Evolutionary conservation across 2,797 vertebrate species (phyloP), one percentile per base, ranked within the genome.

Genomic region (Danio aesculapii): DNA sequence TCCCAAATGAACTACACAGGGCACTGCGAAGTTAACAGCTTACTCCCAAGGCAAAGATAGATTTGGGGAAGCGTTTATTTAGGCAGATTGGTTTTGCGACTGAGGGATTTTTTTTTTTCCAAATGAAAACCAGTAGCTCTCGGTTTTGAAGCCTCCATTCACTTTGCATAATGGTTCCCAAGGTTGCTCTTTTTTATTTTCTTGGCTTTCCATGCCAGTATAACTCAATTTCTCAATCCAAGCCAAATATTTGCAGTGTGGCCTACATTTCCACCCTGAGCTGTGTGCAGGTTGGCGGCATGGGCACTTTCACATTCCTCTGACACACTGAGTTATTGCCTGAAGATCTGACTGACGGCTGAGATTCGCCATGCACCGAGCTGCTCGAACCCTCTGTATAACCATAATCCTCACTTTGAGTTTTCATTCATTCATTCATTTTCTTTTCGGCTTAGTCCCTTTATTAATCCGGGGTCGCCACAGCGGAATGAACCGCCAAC

Each of bases 231-330:
- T 92, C 89, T 88, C 87, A 78, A 87, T 92, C 92, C 90, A 94
- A 94, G 88, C 87, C 89, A 93, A 94, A 95, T 93, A 94, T 94
- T 94, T 94, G 92, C 90, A 90, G 89, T 91, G 86, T 90, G 89
- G 93, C 90, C 88, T 91, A 79, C 77, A 83, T 89, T 90, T 93
- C 91, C 93, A 93, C 93, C 93, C 90, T 91, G 85, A 92, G 89
- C 88, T 84, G 9, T 4, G 14, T 58, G 90, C 81, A 91, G 86
- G 90, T 91, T 88, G 88, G 52, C 77, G 61, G 76, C 52, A 75
- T 44, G 83, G 78, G 66, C 69, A 75, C 67, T 57, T 71, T 9
- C 39, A 53, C 77, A 82, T 69, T 74, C 62, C 47, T 71, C 67
- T 49, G 66, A 74, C 57, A 80, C 43, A 53, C 44, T 14, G 70